phyloP scores from a whole-genome alignment of 2,797 vertebrate genomes.

The Tauraco hartlaubi region DNA sequence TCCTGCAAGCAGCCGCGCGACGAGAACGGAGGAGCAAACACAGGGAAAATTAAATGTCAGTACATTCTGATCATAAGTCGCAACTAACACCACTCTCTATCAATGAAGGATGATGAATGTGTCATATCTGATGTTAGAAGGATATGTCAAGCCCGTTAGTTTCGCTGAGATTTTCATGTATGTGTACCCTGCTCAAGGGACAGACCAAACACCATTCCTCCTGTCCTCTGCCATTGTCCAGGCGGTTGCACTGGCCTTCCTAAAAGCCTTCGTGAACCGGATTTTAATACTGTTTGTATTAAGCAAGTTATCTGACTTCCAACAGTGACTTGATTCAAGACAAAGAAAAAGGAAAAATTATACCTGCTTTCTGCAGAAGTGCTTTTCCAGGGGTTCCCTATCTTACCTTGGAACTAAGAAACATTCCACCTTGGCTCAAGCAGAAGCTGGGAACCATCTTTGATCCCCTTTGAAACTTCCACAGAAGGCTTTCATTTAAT shows the following conservation, averaged over 20 bases:
- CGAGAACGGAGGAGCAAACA: fast-evolving
- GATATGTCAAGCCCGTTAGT: not conserved
- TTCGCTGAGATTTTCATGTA: not conserved
- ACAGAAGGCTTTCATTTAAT: constrained; percentile 54
- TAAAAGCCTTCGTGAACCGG: fast-evolving
- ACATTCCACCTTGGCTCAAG: not conserved
- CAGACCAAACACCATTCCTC: not conserved
- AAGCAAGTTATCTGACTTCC: not conserved
- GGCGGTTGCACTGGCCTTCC: not conserved
- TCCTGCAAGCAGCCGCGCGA: not conserved
- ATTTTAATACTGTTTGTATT: not conserved
- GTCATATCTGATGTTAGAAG: not conserved
- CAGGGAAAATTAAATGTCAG: not conserved
- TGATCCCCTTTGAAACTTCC: constrained; percentile 30
- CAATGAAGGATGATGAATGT: not conserved
- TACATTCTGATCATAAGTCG: fast-evolving
- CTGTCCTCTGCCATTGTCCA: not conserved
- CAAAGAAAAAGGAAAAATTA: not conserved
- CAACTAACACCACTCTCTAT: not conserved
- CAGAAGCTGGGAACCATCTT: constrained; percentile 2
- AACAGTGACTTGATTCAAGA: not conserved
- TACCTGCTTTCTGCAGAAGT: not conserved
- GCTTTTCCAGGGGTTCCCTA: not conserved
- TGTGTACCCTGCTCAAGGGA: not conserved
- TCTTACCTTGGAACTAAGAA: not conserved